A percentile compares a stretch with the other conserved stretches of the same genome.
Conservation (phyloP, 2,113 vertebrate genomes). For the Pycnonotus jocosus region DNA sequence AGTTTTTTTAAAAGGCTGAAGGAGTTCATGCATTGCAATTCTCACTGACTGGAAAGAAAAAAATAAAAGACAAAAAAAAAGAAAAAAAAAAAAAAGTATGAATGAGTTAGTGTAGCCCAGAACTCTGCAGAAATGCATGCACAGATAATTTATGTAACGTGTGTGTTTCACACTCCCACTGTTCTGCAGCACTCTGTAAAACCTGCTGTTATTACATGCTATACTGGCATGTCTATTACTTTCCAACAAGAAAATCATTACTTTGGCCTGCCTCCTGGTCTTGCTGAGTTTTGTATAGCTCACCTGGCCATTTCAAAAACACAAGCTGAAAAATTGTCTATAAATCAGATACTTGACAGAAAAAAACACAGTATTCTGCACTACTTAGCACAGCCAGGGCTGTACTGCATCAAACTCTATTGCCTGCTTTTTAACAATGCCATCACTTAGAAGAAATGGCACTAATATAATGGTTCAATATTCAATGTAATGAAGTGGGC, state of each 20-base stretch:
- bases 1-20: background rate
- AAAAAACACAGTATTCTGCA: background rate
- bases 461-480: background rate
- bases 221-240: slow-evolving; percentile 10
- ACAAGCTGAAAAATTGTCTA: background rate
- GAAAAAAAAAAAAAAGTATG: background rate
- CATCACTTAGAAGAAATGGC: background rate
- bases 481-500: background rate
- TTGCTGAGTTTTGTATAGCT: background rate
- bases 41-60: background rate
- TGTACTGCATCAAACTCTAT: background rate
- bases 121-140: background rate
- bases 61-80: too few species aligned
- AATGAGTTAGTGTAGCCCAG: background rate
- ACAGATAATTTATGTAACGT: background rate
- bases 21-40: background rate
- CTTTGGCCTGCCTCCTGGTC: background rate
- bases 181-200: background rate
- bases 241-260: slow-evolving; percentile 47
- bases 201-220: slow-evolving; percentile 14
- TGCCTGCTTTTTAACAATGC: background rate
- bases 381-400: background rate
- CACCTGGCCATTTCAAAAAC: slow-evolving; percentile 7
- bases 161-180: background rate
- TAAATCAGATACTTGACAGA: background rate